phyloP scores from a whole-genome alignment of 2,888 invertebrate genomes.

The Pilophorus perplexus region DNA sequence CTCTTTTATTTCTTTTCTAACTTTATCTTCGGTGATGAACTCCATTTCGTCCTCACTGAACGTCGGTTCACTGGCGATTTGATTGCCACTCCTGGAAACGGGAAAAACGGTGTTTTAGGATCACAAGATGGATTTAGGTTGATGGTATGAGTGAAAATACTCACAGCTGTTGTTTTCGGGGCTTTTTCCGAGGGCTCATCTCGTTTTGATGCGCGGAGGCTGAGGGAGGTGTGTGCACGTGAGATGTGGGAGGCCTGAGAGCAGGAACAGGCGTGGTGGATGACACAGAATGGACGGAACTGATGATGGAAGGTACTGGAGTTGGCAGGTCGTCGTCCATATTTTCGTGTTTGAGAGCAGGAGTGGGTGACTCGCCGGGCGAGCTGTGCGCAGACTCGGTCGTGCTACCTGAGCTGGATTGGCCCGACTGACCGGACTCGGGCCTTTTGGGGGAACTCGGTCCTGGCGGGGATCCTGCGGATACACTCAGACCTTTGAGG shows the following conservation, averaged over 20 bases:
- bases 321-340: conserved; percentile 31
- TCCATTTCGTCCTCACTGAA: conserved; percentile 61
- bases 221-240: conserved; percentile 47
- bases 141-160: conserved; percentile 22
- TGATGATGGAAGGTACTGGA: background rate
- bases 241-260: background rate
- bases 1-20: conserved; percentile 54
- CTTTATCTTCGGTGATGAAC: conserved; percentile 59
- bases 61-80: conserved; percentile 55
- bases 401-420: conserved; percentile 66
- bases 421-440: conserved; percentile 46
- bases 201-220: conserved; percentile 57
- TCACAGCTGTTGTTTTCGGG: conserved; percentile 79
- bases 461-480: conserved; percentile 49
- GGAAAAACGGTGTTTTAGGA: too few relatives aligned
- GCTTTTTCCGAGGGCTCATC: conserved; percentile 84
- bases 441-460: conserved; percentile 46
- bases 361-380: conserved; percentile 57
- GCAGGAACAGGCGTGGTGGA: conserved; percentile 9
- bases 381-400: conserved; percentile 85
- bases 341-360: conserved; percentile 47
- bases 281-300: too few relatives aligned
- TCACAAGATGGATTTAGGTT: too few relatives aligned
- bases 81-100: conserved; percentile 56
- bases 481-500: conserved; percentile 51